A percentile compares a stretch with the other conserved stretches of the same genome.
phyloP scores from a whole-genome alignment of 1,140 invertebrate species.

The Drosophila auraria region DNA sequence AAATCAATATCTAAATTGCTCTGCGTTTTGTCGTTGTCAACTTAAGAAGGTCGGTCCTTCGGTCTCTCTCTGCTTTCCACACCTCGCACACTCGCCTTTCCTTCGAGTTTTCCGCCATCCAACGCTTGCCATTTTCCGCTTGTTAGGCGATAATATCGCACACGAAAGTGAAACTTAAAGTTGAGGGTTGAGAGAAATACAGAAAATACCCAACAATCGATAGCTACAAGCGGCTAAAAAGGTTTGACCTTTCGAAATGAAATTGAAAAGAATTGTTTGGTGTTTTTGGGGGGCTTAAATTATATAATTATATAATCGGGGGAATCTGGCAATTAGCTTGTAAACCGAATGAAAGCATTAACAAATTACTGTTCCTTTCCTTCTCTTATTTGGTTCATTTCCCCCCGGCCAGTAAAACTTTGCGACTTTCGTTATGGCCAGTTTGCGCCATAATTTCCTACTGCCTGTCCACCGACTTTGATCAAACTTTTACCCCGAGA shows the following conservation, averaged over 20 bases:
- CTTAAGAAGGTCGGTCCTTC: constrained; percentile 15
- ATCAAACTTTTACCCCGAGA: constrained; percentile 17
- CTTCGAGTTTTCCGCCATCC: constrained; percentile 14
- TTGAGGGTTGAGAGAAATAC: not conserved
- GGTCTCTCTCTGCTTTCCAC: not conserved
- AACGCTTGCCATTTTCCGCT: constrained; percentile 59
- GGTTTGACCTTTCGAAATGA: constrained; percentile 27
- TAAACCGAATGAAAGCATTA: constrained; percentile 5
- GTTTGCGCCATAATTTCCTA: constrained; percentile 10
- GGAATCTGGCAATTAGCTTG: constrained; percentile 33
- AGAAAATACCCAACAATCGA: constrained; percentile 17
- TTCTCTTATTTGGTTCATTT: not conserved
- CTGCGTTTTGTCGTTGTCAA: constrained; percentile 46
- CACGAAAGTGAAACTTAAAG: constrained; percentile 35
- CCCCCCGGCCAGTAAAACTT: not conserved
- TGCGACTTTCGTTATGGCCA: constrained; percentile 9
- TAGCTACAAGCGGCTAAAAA: not conserved
- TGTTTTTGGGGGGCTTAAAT: not conserved
- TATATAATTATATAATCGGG: constrained; percentile 14
- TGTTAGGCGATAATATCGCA: constrained; percentile 66
- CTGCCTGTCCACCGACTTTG: constrained; percentile 10
- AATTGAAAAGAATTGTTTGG: constrained; percentile 13
- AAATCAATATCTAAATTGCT: constrained; percentile 72
- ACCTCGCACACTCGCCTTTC: constrained; percentile 1
- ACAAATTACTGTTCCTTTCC: constrained; percentile 7